These are phyloP conservation scores for Oplegnathus fasciatus DNA, from an alignment of 2,113 vertebrate species.

Conservation along the genomic window DNA sequence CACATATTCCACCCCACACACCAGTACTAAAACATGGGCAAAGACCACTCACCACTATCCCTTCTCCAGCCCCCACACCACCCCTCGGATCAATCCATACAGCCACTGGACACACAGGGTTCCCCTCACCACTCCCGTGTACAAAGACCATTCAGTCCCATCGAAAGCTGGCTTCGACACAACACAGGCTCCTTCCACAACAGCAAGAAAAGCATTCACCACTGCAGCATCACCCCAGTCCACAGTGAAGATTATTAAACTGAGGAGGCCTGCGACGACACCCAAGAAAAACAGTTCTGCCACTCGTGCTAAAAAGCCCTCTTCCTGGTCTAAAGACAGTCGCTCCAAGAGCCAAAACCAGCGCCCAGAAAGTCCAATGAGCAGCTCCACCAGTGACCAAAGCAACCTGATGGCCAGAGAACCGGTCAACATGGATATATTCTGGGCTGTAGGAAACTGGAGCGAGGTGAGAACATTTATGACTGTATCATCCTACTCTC, in stretches of 20 bases:
- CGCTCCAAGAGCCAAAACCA: slow-evolving; percentile 60
- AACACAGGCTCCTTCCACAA: slow-evolving; percentile 37
- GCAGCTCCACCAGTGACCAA: slow-evolving; percentile 56
- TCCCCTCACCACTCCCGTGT: slow-evolving; percentile 48
- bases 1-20: slow-evolving; percentile 38
- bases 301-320: slow-evolving; percentile 47
- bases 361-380: slow-evolving; percentile 4
- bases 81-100: slow-evolving; percentile 28
- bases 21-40: slow-evolving; percentile 49
- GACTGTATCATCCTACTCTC: not conserved
- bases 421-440: slow-evolving; percentile 62
- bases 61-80: slow-evolving; percentile 30
- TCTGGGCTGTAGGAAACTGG: slow-evolving; percentile 94
- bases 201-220: slow-evolving; percentile 11
- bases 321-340: slow-evolving; percentile 54
- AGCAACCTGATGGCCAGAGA: slow-evolving; percentile 59
- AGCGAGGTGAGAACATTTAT: slow-evolving; percentile 85
- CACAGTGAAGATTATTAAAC: slow-evolving; percentile 65
- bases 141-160: slow-evolving; percentile 6
- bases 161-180: slow-evolving; percentile 15
- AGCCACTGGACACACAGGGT: slow-evolving; percentile 35
- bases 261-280: slow-evolving; percentile 39
- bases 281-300: slow-evolving; percentile 11
- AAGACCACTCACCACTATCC: slow-evolving; percentile 45
- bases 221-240: slow-evolving; percentile 41